phyloP scores from a whole-genome alignment of 2,888 invertebrate species.

The Fissipunctia ypsillon region DNA sequence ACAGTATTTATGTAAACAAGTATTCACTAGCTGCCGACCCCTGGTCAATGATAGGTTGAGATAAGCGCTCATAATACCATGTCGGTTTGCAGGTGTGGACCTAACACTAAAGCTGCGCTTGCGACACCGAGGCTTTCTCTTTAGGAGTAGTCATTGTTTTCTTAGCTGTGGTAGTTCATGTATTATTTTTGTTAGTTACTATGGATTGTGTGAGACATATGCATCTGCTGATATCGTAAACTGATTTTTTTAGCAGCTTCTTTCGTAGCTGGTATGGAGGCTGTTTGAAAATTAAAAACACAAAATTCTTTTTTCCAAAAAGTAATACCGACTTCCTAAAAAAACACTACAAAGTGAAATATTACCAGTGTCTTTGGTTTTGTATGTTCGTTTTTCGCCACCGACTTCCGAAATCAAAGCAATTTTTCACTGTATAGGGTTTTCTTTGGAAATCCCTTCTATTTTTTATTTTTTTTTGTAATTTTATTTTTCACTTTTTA shows the following conservation, averaged over 20 bases:
- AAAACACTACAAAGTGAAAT: too few species aligned
- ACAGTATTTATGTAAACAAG: constrained; percentile 64
- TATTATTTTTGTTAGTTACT: constrained; percentile 5
- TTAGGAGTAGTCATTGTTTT: constrained; percentile 18
- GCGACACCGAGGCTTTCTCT: constrained; percentile 60
- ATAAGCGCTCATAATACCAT: constrained; percentile 56
- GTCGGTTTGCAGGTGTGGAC: constrained; percentile 31
- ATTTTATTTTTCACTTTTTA: too few species aligned
- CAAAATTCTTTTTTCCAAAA: too few species aligned
- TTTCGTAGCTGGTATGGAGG: too few species aligned
- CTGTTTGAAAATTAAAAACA: too few species aligned
- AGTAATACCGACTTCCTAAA: too few species aligned
- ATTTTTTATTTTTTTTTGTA: too few species aligned
- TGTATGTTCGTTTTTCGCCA: too few species aligned
- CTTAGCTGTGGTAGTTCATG: neutral
- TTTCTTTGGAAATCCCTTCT: too few species aligned
- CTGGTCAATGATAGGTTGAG: constrained; percentile 67
- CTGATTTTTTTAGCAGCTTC: neutral
- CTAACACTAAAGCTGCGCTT: constrained; percentile 36
- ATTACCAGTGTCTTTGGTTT: too few species aligned
- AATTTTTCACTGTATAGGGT: too few species aligned
- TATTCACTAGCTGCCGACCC: constrained; percentile 62
- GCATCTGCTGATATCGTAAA: neutral
- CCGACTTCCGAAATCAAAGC: too few species aligned
- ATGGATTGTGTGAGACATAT: neutral